Conservation (phyloP, 2,113 vertebrate genomes). For the Maccullochella peelii region DNA sequence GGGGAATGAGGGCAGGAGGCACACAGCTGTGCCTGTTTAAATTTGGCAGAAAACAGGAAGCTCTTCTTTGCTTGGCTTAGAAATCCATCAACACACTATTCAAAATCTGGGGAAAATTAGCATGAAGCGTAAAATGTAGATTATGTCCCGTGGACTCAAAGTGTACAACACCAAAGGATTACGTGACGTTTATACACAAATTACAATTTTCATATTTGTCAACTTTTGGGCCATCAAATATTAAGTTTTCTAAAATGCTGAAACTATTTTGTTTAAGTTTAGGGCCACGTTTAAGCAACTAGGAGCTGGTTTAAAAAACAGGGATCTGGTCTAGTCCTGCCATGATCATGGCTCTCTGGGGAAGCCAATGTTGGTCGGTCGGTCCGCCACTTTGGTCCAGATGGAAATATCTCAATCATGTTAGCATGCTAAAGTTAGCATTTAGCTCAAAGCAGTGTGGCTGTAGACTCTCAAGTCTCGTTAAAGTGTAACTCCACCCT, state of each 20-base stretch:
- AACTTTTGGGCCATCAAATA: neutral
- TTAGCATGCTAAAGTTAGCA: no score
- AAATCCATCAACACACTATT: neutral
- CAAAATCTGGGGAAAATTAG: neutral
- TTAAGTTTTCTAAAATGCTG: neutral
- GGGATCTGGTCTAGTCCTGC: no score
- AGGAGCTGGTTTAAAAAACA: no score
- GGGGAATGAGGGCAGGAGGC: constrained; percentile 32
- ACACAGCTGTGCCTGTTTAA: constrained; percentile 47
- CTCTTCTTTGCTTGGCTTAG: constrained; percentile 2
- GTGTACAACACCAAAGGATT: no score
- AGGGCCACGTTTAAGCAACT: no score
- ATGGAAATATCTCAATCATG: no score
- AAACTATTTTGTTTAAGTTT: neutral
- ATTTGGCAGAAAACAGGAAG: constrained; percentile 14
- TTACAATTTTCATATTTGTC: neutral
- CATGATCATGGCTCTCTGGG: no score
- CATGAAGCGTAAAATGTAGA: neutral
- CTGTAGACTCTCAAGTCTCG: no score
- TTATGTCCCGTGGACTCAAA: neutral
- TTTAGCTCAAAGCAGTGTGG: no score
- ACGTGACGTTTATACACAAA: neutral
- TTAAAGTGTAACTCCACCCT: no score
- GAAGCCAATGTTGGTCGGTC: no score
- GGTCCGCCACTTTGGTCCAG: no score